These are phyloP conservation scores for Apis cerana DNA, from an alignment of 1,140 invertebrate species.

Conservation along the genomic window DNA sequence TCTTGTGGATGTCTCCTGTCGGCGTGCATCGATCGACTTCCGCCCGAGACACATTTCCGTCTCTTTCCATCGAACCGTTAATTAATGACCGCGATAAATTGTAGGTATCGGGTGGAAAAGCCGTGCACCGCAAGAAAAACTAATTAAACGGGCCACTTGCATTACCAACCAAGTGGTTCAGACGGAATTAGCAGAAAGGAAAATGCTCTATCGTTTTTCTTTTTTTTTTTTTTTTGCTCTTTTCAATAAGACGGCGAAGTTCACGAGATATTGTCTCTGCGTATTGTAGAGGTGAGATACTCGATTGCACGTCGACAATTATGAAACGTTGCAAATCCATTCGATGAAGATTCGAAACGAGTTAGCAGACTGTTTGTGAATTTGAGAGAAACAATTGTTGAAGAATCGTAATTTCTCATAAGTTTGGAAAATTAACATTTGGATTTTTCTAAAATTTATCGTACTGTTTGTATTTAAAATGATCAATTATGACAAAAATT, in stretches of 20 bases:
- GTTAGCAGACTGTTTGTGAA: too few relatives aligned
- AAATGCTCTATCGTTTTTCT: neutral
- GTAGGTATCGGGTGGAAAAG: constrained; percentile 24
- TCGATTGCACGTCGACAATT: too few relatives aligned
- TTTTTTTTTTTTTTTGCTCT: neutral
- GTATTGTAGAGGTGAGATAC: too few relatives aligned
- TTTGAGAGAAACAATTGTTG: too few relatives aligned
- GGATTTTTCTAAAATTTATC: too few relatives aligned
- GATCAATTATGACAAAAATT: too few relatives aligned
- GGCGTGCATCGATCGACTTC: constrained; percentile 21
- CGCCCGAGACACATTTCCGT: neutral
- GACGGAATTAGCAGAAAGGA: neutral
- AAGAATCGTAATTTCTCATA: too few relatives aligned
- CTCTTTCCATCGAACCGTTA: constrained; percentile 9
- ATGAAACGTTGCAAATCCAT: too few relatives aligned
- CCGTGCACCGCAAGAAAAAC: constrained; percentile 12
- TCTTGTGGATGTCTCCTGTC: neutral
- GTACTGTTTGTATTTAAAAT: too few relatives aligned
- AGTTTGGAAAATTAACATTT: too few relatives aligned
- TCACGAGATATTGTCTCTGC: too few relatives aligned
- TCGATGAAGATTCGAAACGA: too few relatives aligned
- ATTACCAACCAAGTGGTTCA: neutral
- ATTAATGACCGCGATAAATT: constrained; percentile 52
- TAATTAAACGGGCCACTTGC: constrained; percentile 43
- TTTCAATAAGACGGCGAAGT: neutral